Base-by-base conservation (phyloP, 2,888 invertebrate species). In the Celastrina argiolus region DNA sequence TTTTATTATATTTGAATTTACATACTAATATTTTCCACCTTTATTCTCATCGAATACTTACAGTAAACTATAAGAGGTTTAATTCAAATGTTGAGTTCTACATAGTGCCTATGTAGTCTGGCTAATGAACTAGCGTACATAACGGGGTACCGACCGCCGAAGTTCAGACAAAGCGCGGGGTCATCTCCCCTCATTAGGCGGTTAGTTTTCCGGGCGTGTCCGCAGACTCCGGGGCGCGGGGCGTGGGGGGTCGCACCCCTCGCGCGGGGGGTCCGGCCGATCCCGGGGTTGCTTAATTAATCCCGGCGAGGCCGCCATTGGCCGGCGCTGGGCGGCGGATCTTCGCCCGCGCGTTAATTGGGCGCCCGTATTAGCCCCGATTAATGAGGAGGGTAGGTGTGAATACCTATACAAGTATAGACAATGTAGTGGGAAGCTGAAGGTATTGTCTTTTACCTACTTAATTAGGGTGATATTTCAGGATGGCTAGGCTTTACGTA, bases 111-210 rank as follows among this genome's bases (percentile, higher is more conserved):
- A 58, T 31, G 6, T 59, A 34, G 34, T 2, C 5, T 10, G 16
- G 59, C 59, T 59, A 59, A 59, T 59, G 36, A 61, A 36, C 28
- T n/a, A 34, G 36, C 5, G 18, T 75, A 87, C 82, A 87, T 85
- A 87, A 83, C 82, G 76, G 77, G 39, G 78, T 81, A 83, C 81
- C 84, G 84, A 87, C 83, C 22, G 51, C 22, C 51, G 22, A 22
- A 26, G 22, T 51, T 5, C 74, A 74, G 74, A 76, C 75, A 77
- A 76, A 75, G 74, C 74, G 86, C 84, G 88, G 88, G 90, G 90
- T 91, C 90, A 91, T 91, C 90, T 90, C 90, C 90, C 90, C 90
- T 91, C 90, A 90, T 91, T 91, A 91, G 88, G 88, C 88, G 90
- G 90, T 90, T 91, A 90, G 90, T 91, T 91, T 90, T 88, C 89